Base-by-base conservation (phyloP, 2,797 vertebrate species). In the Caiman crocodilus region DNA sequence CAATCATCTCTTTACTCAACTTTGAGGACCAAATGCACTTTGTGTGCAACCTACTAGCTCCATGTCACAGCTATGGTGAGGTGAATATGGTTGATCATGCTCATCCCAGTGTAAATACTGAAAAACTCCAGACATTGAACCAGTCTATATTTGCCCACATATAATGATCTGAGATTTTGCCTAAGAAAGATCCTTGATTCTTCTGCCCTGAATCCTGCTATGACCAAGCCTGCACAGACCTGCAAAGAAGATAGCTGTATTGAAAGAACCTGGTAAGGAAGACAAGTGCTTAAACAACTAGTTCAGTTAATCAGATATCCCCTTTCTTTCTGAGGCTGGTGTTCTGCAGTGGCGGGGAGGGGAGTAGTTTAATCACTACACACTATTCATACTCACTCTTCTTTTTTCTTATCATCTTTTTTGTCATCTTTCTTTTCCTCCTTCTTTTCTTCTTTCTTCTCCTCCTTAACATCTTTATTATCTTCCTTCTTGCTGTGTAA, bases 331-430 rank as follows among this genome's bases (percentile, higher is more conserved):
- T 30, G n/a, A 63, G 35, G 25, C 14, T 73, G 42, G 42, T 50
- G 42, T 76, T 50, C 28, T 77, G 71, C 32, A 85, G 58, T 60
- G 59, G 56, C 26, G 76, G 78, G 5, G 57, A 75, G 87, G 42
- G 64, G 82, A 59, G 63, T 3, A 0, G 76, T 50, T 79, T 85
- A 84, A 84, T 16, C 94, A 93, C 35, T 32, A 84, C 58, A 42
- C 30, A 55, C 81, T 90, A 17, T 79, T 95, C 57, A 88, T 98
- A 99, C 99, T 99, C 98, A 99, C 98, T 98, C 98, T 82, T 98
- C 98, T 89, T 98, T 98, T 96, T 98, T 99, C 97, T 98, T 98
- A 75, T 98, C 96, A 82, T 97, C 97, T 93, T 97, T 97, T 91
- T 97, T 97, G 76, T 95, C 96, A 85, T 97, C 93, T 84, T 97